Evolutionary conservation across 2,797 vertebrate genomes (phyloP), one percentile per base, ranked within the genome.

Genomic region (Tragelaphus eurycerus): DNA sequence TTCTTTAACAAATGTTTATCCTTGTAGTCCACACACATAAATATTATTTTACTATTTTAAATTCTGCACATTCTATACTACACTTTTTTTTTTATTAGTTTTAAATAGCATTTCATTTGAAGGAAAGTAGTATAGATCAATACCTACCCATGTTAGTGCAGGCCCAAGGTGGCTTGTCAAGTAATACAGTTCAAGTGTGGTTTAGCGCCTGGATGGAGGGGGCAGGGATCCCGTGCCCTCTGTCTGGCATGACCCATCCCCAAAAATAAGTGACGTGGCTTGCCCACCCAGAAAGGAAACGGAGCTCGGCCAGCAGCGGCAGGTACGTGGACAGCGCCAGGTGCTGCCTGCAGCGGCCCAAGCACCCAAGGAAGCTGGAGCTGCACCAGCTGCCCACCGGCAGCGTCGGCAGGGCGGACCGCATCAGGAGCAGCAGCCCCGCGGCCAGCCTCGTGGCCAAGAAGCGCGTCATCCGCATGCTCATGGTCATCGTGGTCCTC

Each of bases 401-500:
- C 93, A 55, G 97, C 93, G 98, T 98, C 21, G 4, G 97, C 90
- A 98, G 97, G 98, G 76, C 98, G 57, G 98, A 96, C 62, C 99
- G 99, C 0, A 98, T 99, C 76, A 98, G 99, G 96, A 99, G 99
- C 98, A 99, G 95, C 98, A 99, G 98, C 98, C 99, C 99, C 0
- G 98, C 99, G 0, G 99, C 99, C 98, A 99, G 99, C 98, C 98
- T 99, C 93, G 97, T 99, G 99, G 99, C 99, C 98, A 99, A 99
- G 98, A 99, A 99, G 97, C 99, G 99, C 0, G 99, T 99, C 67
- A 99, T 99, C 98, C 99, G 99, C 94, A 99, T 99, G 99, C 98
- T 99, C 86, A 98, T 99, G 55, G 99, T 99, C 98, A 99, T 99
- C 7, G 99, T 99, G 96, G 98, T 99, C 97, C 98, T 99, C 96